Evolutionary conservation across 2,797 vertebrate genomes (phyloP).

Genomic region (Linurgus olivaceus): DNA sequence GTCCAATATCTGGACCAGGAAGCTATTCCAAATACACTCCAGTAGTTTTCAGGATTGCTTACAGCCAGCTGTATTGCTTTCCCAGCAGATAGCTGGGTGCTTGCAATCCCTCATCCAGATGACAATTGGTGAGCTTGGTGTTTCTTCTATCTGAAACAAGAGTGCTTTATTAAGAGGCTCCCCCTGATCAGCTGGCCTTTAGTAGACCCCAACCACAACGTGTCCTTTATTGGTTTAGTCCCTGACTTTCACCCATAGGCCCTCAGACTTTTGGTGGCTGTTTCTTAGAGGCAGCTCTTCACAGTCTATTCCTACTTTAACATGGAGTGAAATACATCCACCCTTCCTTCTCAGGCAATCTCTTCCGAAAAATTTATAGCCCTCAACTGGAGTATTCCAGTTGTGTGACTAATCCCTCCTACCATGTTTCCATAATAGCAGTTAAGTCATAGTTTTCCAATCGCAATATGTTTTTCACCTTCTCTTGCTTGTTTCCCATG

Average conservation of each 20-base stretch:
- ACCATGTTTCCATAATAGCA: neutral
- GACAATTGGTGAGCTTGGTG: neutral
- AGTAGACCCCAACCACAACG: accelerated
- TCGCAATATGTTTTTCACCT: accelerated
- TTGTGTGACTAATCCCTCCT: too few species aligned
- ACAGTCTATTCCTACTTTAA: neutral
- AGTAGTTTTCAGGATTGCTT: neutral
- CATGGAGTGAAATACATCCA: neutral
- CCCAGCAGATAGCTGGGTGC: too few species aligned
- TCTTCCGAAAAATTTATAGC: neutral
- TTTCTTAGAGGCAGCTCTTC: neutral
- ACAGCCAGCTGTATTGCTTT: neutral
- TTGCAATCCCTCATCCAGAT: neutral
- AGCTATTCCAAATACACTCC: neutral
- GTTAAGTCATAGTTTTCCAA: neutral
- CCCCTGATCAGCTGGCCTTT: accelerated
- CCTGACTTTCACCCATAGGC: neutral
- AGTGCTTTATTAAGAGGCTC: neutral
- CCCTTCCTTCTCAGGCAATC: neutral
- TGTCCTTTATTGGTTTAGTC: neutral
- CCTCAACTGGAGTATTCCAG: neutral
- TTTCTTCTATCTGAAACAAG: neutral
- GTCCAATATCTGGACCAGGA: neutral
- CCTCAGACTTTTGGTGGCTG: neutral
- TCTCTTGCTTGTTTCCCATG: neutral